Conservation (phyloP, 1,140 invertebrate species). For the Drosophila arawakana region DNA sequence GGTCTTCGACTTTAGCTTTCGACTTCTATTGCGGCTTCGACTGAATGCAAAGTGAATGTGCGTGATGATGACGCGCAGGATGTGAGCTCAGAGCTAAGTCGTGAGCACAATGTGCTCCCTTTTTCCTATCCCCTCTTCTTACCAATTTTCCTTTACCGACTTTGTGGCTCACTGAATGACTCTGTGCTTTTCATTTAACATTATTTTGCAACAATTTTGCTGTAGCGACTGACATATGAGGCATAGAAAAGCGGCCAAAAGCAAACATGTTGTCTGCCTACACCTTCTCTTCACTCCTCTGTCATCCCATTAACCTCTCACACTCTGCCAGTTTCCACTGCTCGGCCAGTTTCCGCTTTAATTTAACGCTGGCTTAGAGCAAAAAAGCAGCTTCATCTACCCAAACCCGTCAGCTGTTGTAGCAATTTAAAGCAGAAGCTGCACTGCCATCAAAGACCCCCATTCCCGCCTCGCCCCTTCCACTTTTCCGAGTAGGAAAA, state of each 20-base stretch:
- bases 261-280: constrained; percentile 58
- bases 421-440: constrained; percentile 72
- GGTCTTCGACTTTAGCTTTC: constrained; percentile 11
- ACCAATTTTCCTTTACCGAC: neutral
- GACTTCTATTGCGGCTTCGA: constrained; percentile 39
- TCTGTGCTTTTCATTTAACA: constrained; percentile 81
- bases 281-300: neutral
- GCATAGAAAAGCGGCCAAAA: constrained; percentile 66
- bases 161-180: constrained; percentile 58
- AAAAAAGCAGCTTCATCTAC: constrained; percentile 20
- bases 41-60: constrained; percentile 78
- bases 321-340: constrained; percentile 5
- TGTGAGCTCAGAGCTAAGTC: constrained; percentile 16
- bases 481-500: neutral
- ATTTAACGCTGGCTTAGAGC: constrained; percentile 68
- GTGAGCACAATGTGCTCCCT: constrained; percentile 36
- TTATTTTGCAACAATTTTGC: constrained; percentile 78
- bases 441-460: constrained; percentile 13
- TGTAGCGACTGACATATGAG: constrained; percentile 44
- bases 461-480: neutral
- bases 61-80: constrained; percentile 64
- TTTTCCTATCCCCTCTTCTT: neutral
- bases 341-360: constrained; percentile 69
- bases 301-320: constrained; percentile 21
- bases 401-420: constrained; percentile 48